These are phyloP conservation scores for Mimas tiliae DNA, from an alignment of 2,888 invertebrate genomes.

Conservation along the genomic window DNA sequence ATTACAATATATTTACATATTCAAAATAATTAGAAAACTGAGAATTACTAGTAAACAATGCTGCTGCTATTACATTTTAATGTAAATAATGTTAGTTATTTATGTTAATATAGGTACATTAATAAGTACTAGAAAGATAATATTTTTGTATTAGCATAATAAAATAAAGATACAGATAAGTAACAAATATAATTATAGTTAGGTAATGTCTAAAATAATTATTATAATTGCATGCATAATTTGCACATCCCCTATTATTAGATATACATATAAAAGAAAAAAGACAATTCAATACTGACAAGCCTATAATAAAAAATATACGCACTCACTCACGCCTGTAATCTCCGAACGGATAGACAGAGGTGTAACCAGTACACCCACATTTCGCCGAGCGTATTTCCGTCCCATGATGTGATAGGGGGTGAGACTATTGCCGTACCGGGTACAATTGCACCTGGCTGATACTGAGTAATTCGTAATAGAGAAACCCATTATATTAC, in stretches of 20 bases:
- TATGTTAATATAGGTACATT: constrained; percentile 8
- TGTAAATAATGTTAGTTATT: not conserved
- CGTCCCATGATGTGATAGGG: too few relatives aligned
- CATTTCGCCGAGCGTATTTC: too few relatives aligned
- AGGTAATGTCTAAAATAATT: not conserved
- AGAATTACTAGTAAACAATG: not conserved
- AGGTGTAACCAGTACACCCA: too few relatives aligned
- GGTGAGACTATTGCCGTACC: too few relatives aligned
- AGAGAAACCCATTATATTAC: too few relatives aligned
- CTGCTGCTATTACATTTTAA: constrained; percentile 11
- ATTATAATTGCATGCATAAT: not conserved
- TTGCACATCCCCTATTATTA: not conserved
- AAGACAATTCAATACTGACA: not conserved
- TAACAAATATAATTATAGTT: not conserved
- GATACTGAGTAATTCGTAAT: too few relatives aligned
- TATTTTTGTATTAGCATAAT: constrained; percentile 23
- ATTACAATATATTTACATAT: not conserved
- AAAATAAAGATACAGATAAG: not conserved
- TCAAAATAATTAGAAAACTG: not conserved
- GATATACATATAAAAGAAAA: not conserved
- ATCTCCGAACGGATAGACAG: too few relatives aligned
- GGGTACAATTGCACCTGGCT: too few relatives aligned
- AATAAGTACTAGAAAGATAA: not conserved
- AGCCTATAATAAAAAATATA: too few relatives aligned
- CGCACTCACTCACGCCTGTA: too few relatives aligned